Conservation (phyloP, 2,797 vertebrate genomes). For the Urosaurus nigricauda region DNA sequence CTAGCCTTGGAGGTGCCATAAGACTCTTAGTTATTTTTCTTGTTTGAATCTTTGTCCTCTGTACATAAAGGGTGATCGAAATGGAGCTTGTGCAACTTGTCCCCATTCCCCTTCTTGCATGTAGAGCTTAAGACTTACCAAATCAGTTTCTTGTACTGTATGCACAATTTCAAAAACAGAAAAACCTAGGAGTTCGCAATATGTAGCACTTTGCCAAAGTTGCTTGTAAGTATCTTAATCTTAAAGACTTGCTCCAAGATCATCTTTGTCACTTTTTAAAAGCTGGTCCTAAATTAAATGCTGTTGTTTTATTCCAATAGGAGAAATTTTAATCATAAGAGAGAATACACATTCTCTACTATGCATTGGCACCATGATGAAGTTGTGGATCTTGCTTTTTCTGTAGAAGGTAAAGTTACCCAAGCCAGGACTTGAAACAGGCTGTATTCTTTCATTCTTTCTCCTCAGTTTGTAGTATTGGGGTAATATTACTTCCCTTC, state of each 20-base stretch:
- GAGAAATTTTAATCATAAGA: slow-evolving; percentile 90
- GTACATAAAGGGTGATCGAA: no score
- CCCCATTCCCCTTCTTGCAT: background rate
- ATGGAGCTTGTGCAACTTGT: no score
- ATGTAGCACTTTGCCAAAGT: background rate
- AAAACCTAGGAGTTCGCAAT: background rate
- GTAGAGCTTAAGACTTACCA: background rate
- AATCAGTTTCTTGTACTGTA: background rate
- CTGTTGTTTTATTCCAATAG: slow-evolving; percentile 68
- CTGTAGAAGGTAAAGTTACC: slow-evolving; percentile 85
- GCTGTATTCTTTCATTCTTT: background rate
- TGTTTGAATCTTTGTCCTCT: no score
- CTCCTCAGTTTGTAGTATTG: no score
- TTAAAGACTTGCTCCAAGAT: background rate
- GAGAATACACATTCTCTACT: slow-evolving; percentile 88
- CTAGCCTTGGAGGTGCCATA: no score
- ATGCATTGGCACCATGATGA: slow-evolving; percentile 92
- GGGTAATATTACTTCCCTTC: background rate
- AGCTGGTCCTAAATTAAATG: slow-evolving; percentile 11
- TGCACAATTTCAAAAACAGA: no score
- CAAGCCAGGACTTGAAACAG: background rate
- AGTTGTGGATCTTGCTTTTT: slow-evolving; percentile 91
- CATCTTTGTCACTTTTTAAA: background rate
- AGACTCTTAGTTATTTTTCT: no score
- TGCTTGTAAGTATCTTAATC: background rate